phyloP scores from a whole-genome alignment of 2,888 invertebrate genomes.

The Tipula vernalis region DNA sequence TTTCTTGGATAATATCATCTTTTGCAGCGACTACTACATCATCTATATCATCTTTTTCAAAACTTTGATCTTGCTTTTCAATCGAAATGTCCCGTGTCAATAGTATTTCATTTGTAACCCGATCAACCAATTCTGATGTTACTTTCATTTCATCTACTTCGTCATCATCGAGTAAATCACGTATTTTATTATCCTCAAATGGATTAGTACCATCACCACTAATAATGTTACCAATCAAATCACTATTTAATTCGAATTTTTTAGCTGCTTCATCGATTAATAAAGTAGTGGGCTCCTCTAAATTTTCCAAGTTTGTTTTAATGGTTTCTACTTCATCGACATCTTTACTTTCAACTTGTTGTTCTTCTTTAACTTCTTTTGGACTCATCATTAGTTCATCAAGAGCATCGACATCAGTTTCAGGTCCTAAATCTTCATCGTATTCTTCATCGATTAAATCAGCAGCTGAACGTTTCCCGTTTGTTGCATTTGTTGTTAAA shows the following conservation, averaged over 20 bases:
- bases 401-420: conserved; percentile 11
- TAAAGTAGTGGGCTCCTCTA: background rate
- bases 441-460: background rate
- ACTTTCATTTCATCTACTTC: conserved; percentile 8
- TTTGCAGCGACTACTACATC: background rate
- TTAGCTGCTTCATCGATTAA: background rate
- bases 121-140: conserved; percentile 7
- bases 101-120: background rate
- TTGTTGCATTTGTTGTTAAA: background rate
- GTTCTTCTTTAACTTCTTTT: conserved; percentile 8
- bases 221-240: background rate
- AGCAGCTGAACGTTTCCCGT: conserved; percentile 1
- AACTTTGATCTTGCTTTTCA: conserved; percentile 10
- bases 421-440: conserved; percentile 10
- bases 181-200: conserved; percentile 8
- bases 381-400: conserved; percentile 11
- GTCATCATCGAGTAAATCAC: background rate
- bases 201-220: background rate
- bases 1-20: background rate
- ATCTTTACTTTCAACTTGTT: conserved; percentile 9
- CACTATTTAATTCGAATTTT: background rate
- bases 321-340: background rate
- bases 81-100: background rate
- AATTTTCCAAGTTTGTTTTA: background rate
- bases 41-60: conserved; percentile 11